phyloP scores from a whole-genome alignment of 2,797 vertebrate genomes.

The Falco novaeseelandiae region DNA sequence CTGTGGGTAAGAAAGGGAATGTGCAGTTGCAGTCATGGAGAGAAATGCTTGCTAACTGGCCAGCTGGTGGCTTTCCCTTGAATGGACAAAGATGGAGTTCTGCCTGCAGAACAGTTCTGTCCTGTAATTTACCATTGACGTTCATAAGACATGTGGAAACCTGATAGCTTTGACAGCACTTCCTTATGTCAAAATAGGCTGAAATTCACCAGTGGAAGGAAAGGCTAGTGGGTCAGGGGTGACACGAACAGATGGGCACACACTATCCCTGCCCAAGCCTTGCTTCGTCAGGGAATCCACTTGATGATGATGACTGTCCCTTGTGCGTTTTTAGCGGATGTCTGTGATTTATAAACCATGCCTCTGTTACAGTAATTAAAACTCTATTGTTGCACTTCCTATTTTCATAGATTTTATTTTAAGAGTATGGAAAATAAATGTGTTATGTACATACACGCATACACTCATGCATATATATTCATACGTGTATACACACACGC shows the following conservation, averaged over 20 bases:
- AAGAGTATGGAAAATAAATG: not conserved
- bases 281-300: not conserved
- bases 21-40: not conserved
- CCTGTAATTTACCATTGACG: not conserved
- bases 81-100: not conserved
- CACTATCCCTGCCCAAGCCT: not conserved
- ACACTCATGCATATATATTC: not conserved
- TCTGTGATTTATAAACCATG: not conserved
- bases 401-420: not conserved
- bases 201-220: not conserved
- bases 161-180: not conserved
- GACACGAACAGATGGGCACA: not conserved
- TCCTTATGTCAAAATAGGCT: not conserved
- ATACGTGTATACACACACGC: not conserved
- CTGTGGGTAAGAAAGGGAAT: not conserved
- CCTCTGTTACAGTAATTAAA: conserved; percentile 1
- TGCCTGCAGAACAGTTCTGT: not conserved
- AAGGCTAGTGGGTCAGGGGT: not conserved
- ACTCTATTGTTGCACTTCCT: not conserved
- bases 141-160: not conserved
- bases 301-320: not conserved
- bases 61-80: not conserved
- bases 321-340: not conserved
- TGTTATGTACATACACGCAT: rapidly evolving
- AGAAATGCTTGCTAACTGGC: not conserved